phyloP scores from a whole-genome alignment of 2,797 vertebrate species.

The Periophthalmus magnuspinnatus region DNA sequence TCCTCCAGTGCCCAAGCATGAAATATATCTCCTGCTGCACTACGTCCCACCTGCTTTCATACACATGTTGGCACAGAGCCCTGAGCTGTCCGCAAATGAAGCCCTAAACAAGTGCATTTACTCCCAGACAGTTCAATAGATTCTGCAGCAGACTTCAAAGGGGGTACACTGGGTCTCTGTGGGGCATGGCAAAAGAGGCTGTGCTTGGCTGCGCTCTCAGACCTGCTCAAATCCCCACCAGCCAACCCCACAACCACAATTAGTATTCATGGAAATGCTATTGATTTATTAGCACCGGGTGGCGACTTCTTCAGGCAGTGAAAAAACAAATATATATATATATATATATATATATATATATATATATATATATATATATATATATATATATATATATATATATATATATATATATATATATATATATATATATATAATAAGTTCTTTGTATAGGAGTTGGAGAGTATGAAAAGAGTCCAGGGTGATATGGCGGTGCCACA shows the following conservation, averaged over 20 bases:
- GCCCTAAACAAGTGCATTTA: conserved; percentile 77
- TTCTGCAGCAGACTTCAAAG: conserved; percentile 77
- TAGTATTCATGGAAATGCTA: conserved; percentile 71
- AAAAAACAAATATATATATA: too few relatives aligned
- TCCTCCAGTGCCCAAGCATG: conserved; percentile 16
- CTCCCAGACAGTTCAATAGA: conserved; percentile 76
- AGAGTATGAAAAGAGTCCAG: conserved; percentile 38
- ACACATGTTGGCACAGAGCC: conserved; percentile 57
- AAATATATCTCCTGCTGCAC: conserved; percentile 15
- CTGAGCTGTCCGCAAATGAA: conserved; percentile 70
- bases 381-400: too few relatives aligned
- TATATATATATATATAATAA: too few relatives aligned
- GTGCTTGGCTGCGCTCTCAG: conserved; percentile 49
- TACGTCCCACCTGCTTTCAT: conserved; percentile 48
- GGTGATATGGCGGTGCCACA: too few relatives aligned
- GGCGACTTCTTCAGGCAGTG: conserved; percentile 44
- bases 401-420: too few relatives aligned
- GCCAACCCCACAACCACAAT: conserved; percentile 64
- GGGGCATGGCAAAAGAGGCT: conserved; percentile 39
- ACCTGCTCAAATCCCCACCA: conserved; percentile 61
- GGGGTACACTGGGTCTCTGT: conserved; percentile 45
- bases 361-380: too few relatives aligned
- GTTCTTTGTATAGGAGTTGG: conserved; percentile 27
- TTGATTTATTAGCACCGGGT: conserved; percentile 62
- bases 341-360: too few relatives aligned